These are phyloP conservation scores for Pygoscelis antarcticus DNA, from an alignment of 2,113 vertebrate genomes.

Conservation along the genomic window DNA sequence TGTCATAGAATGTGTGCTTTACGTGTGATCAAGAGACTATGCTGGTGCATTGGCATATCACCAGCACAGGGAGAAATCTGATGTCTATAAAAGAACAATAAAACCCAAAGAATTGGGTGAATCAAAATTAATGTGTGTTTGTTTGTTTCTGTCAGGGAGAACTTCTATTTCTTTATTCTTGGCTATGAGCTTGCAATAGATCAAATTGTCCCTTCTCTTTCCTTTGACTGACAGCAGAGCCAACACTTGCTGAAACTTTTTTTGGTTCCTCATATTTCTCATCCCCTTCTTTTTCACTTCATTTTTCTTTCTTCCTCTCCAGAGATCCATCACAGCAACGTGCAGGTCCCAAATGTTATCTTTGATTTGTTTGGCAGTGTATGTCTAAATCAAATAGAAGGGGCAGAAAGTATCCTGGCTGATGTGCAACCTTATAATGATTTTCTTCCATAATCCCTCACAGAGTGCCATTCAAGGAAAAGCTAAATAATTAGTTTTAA, in stretches of 20 bases:
- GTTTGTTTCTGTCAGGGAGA: not conserved
- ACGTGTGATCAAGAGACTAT: not conserved
- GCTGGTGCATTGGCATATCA: not conserved
- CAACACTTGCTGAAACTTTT: not conserved
- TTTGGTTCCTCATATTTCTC: not conserved
- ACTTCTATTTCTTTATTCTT: not conserved
- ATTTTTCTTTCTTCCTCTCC: slow-evolving; percentile 34
- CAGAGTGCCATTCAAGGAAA: not conserved
- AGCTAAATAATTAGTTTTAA: slow-evolving; percentile 27
- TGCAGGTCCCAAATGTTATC: slow-evolving; percentile 8
- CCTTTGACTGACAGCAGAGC: slow-evolving; percentile 23
- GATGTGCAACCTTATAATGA: slow-evolving; percentile 29
- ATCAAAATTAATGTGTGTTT: not conserved
- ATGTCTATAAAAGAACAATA: not conserved
- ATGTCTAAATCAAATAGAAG: slow-evolving; percentile 43
- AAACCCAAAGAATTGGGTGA: not conserved
- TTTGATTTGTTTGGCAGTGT: slow-evolving; percentile 34
- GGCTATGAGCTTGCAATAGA: slow-evolving; percentile 9
- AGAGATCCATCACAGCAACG: slow-evolving; percentile 20
- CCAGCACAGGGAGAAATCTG: not conserved
- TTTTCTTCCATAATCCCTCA: slow-evolving; percentile 13
- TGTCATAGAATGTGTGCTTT: not conserved
- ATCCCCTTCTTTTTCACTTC: not conserved
- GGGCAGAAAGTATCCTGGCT: not conserved
- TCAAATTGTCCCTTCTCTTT: slow-evolving; percentile 17